Evolutionary conservation across 1,140 invertebrate species (phyloP).

Genomic region (Trachymyrmex septentrionalis): DNA sequence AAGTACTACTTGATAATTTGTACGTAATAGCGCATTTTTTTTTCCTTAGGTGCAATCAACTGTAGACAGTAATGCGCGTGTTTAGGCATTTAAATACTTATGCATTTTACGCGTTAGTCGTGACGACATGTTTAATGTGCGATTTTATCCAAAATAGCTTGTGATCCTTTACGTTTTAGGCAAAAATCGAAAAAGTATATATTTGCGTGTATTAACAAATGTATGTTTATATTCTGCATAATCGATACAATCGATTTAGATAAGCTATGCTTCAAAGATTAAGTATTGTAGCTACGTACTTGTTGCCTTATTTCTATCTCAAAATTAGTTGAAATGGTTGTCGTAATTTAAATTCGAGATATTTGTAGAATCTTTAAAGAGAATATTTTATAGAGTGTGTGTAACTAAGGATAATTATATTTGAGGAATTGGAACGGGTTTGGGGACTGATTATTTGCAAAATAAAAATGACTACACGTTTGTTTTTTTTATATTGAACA

Average conservation of each 20-base stretch:
- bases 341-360: background rate
- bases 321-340: background rate
- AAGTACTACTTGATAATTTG: conserved; percentile 26
- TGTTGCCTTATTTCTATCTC: background rate
- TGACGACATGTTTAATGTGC: background rate
- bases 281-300: background rate
- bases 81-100: background rate
- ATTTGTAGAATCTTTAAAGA: background rate
- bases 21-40: background rate
- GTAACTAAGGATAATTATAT: background rate
- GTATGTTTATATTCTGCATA: background rate
- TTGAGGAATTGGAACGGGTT: background rate
- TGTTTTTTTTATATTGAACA: conserved; percentile 13
- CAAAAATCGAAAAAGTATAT: conserved; percentile 2
- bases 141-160: background rate
- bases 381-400: background rate
- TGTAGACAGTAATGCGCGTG: background rate
- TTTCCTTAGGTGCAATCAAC: background rate
- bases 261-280: background rate
- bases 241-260: background rate
- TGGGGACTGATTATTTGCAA: background rate
- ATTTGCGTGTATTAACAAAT: background rate
- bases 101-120: conserved; percentile 1
- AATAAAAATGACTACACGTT: background rate
- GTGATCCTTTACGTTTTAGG: background rate